phyloP scores from a whole-genome alignment of 2,113 vertebrate genomes.

The Stegostoma tigrinum region DNA sequence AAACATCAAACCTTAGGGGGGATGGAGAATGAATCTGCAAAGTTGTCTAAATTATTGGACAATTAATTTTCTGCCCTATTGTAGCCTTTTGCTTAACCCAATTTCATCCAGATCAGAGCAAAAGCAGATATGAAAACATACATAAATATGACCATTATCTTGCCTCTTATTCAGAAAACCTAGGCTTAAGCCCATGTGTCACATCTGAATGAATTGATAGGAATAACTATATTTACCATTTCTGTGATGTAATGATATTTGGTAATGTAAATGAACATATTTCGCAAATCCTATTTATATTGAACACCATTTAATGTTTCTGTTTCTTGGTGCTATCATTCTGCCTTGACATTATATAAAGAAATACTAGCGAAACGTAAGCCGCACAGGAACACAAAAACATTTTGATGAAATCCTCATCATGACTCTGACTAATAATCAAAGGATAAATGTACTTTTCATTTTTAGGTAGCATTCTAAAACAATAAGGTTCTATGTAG shows the following conservation, averaged over 20 bases:
- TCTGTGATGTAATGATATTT: background rate
- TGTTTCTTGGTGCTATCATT: background rate
- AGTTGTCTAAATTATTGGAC: background rate
- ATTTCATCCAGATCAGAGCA: background rate
- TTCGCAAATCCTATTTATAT: background rate
- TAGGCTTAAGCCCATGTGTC: too few species aligned
- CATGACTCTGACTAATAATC: background rate
- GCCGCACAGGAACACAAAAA: background rate
- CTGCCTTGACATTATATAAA: background rate
- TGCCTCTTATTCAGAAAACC: too few species aligned
- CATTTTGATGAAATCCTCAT: background rate
- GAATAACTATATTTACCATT: too few species aligned
- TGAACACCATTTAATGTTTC: constrained; percentile 15
- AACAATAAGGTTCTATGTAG: background rate
- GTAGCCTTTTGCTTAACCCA: background rate
- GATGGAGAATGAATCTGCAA: background rate
- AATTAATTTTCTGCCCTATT: background rate
- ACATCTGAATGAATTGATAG: too few species aligned
- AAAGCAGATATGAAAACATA: background rate
- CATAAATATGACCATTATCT: background rate
- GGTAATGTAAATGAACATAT: background rate
- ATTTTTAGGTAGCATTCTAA: background rate
- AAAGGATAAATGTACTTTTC: background rate
- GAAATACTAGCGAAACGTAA: background rate
- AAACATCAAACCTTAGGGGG: background rate